Evolutionary conservation across 2,113 vertebrate species (phyloP).

Genomic region (Gymnorhina tibicen): DNA sequence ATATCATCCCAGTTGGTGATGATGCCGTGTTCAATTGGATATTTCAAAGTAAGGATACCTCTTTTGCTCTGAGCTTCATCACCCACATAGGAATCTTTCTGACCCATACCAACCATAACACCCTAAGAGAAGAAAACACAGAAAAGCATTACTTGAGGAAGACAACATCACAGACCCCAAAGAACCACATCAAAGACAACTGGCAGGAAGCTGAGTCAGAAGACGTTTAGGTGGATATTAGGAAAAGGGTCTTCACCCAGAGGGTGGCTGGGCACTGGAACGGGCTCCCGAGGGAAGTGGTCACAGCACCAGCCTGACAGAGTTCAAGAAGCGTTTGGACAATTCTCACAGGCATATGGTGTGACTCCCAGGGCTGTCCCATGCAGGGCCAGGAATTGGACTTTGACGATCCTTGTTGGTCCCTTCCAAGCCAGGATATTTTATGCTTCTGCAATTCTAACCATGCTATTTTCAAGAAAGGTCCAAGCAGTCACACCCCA

Average conservation of each 20-base stretch:
- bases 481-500: not conserved
- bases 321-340: not conserved
- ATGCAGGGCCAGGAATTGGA: not conserved
- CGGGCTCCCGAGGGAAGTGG: not conserved
- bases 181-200: not conserved
- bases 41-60: conserved; percentile 91
- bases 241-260: not conserved
- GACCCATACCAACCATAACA: conserved; percentile 95
- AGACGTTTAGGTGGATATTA: not conserved
- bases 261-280: fast-evolving
- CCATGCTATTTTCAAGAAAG: not conserved
- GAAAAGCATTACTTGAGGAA: not conserved
- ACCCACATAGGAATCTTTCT: conserved; percentile 93
- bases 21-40: conserved; percentile 92
- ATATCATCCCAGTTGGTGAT: conserved; percentile 98
- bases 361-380: not conserved
- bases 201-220: not conserved
- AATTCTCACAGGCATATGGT: not conserved
- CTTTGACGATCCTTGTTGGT: not conserved
- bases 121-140: conserved; percentile 73
- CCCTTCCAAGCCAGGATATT: not conserved
- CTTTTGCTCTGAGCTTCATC: conserved; percentile 94
- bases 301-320: not conserved
- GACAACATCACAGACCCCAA: not conserved
- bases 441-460: not conserved